Evolutionary conservation across 1,140 invertebrate species (phyloP).

Genomic region (Procambarus virginalis): DNA sequence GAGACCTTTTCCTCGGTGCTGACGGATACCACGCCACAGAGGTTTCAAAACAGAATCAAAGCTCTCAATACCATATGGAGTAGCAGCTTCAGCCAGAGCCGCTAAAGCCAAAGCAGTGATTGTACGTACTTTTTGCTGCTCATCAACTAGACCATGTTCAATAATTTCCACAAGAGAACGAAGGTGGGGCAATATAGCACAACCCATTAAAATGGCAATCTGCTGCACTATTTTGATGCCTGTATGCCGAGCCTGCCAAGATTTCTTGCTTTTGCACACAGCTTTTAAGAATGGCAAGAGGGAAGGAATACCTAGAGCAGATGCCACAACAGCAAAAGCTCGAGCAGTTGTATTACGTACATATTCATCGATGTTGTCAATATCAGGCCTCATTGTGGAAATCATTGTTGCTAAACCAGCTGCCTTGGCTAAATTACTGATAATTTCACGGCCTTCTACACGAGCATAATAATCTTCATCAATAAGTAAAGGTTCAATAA

Average conservation of each 20-base stretch:
- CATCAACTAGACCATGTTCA: conserved; percentile 91
- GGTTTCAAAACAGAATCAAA: conserved; percentile 99
- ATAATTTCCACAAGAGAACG: conserved; percentile 99
- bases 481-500: conserved; percentile 98
- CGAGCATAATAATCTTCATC: conserved; percentile 99
- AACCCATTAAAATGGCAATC: conserved; percentile 99
- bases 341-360: conserved; percentile 99
- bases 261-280: conserved; percentile 99
- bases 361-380: conserved; percentile 99
- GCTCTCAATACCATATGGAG: conserved; percentile 99
- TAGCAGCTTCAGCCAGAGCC: conserved; percentile 97
- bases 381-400: conserved; percentile 99
- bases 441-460: conserved; percentile 99
- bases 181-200: conserved; percentile 98
- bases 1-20: conserved; percentile 97
- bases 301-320: conserved; percentile 98
- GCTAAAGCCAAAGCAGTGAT: conserved; percentile 99
- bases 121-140: conserved; percentile 88
- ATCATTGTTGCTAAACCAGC: conserved; percentile 99
- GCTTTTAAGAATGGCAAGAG: conserved; percentile 98
- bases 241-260: conserved; percentile 99
- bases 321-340: conserved; percentile 99
- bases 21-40: conserved; percentile 98
- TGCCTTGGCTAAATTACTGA: conserved; percentile 99
- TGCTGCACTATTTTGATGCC: conserved; percentile 99